A percentile compares a stretch with the other conserved stretches of the same genome.
phyloP scores from a whole-genome alignment of 2,888 invertebrate genomes.

The Acanthosepion esculentum region DNA sequence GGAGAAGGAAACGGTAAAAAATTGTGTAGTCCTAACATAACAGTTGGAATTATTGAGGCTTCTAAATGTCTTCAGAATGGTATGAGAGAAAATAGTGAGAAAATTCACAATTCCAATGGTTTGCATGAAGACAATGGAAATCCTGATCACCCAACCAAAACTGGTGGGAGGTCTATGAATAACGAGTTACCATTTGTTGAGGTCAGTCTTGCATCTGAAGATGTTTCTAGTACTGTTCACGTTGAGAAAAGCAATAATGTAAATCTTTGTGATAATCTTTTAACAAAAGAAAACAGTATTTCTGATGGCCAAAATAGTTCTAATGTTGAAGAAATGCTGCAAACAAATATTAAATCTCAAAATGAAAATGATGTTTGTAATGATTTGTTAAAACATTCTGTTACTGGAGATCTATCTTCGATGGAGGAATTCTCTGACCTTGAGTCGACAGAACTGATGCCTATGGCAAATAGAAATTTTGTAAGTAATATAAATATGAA shows the following conservation, averaged over 20 bases:
- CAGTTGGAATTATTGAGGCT: not conserved
- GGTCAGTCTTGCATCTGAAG: not conserved
- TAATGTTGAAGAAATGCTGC: not conserved
- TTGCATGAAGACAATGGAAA: not conserved
- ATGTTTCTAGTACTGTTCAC: not conserved
- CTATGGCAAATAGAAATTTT: not conserved
- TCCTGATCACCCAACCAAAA: not conserved
- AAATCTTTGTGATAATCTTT: not conserved
- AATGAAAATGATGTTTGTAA: not conserved
- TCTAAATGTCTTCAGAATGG: not conserved
- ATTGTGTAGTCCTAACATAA: not conserved
- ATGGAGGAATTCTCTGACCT: not conserved
- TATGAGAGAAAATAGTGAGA: not conserved
- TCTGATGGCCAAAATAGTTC: not conserved
- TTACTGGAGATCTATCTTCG: not conserved
- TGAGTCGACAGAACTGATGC: not conserved
- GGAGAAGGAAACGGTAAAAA: not conserved
- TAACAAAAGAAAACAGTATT: too few species aligned
- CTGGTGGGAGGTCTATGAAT: too few species aligned
- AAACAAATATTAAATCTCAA: not conserved
- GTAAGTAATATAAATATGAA: not conserved
- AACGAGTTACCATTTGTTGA: too few species aligned
- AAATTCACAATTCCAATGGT: not conserved
- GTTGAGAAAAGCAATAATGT: not conserved
- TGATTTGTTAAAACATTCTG: not conserved